phyloP scores from a whole-genome alignment of 2,888 invertebrate genomes.

The Ophion ventricosus region DNA sequence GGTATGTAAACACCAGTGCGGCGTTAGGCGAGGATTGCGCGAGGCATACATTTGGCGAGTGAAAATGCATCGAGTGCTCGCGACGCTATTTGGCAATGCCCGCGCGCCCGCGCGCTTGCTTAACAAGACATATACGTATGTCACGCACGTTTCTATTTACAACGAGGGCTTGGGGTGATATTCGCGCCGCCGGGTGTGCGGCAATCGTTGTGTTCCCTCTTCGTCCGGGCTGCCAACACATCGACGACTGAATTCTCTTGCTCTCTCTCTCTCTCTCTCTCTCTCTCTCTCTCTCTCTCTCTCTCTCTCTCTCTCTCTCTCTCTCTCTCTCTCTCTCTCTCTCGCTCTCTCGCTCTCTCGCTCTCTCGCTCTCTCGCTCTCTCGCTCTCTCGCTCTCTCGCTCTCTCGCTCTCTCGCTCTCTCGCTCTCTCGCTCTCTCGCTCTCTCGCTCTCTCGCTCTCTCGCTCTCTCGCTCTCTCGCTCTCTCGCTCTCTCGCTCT shows the following conservation, averaged over 20 bases:
- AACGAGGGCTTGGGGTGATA: conserved; percentile 47
- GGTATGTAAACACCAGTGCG: background rate
- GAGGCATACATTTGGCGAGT: conserved; percentile 13
- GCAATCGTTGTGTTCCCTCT: conserved; percentile 50
- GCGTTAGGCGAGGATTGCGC: background rate
- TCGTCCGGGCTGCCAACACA: conserved; percentile 25
- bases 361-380: conserved; percentile 4
- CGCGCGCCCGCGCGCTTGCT: conserved; percentile 30
- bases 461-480: no score
- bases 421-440: no score
- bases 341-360: conserved; percentile 22
- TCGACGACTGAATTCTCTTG: conserved; percentile 2
- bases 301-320: background rate
- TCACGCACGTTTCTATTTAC: conserved; percentile 59
- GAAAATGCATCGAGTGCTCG: conserved; percentile 37
- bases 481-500: no score
- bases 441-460: no score
- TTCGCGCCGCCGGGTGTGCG: conserved; percentile 49
- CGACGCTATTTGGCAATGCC: conserved; percentile 52
- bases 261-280: background rate
- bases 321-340: background rate
- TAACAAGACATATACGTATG: conserved; percentile 53
- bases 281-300: background rate
- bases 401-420: background rate
- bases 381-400: no score